Evolutionary conservation across 2,797 vertebrate species (phyloP).

Genomic region (Poecilia picta): DNA sequence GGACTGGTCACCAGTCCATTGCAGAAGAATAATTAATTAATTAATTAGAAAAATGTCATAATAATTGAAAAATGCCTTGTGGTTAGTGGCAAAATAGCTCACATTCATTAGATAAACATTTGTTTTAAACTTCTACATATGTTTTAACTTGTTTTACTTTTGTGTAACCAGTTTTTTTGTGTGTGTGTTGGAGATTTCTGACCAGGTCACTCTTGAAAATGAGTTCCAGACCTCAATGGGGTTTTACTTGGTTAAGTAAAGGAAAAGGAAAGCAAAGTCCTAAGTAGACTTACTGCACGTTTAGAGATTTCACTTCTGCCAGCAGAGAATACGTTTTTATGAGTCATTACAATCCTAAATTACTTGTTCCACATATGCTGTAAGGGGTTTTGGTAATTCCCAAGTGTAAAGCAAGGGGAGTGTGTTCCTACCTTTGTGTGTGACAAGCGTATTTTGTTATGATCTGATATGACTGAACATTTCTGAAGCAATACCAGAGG

Average conservation of each 20-base stretch:
- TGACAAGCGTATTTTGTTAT: conserved; percentile 43
- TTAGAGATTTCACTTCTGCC: conserved; percentile 28
- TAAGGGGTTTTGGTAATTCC: conserved; percentile 23
- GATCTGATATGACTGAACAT: conserved; percentile 44
- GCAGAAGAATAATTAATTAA: no score
- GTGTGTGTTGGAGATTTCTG: no score
- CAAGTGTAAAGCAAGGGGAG: conserved; percentile 19
- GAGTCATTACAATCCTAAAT: conserved; percentile 17
- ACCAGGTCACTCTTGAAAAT: no score
- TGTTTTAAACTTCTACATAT: no score
- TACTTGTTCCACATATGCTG: conserved; percentile 18
- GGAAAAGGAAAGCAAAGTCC: neutral
- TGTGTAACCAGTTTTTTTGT: no score
- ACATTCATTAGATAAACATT: neutral
- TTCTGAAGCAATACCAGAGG: conserved; percentile 42
- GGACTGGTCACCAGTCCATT: no score
- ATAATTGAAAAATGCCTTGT: neutral
- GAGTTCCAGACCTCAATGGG: no score
- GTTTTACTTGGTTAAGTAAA: no score
- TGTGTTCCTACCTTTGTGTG: conserved; percentile 1
- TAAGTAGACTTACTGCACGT: neutral
- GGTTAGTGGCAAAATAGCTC: neutral
- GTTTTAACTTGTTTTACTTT: no score
- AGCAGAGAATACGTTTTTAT: conserved; percentile 18
- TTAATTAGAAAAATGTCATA: neutral